Evolutionary conservation across 2,888 invertebrate species (phyloP).

Genomic region (Alloscopus bannaensis): DNA sequence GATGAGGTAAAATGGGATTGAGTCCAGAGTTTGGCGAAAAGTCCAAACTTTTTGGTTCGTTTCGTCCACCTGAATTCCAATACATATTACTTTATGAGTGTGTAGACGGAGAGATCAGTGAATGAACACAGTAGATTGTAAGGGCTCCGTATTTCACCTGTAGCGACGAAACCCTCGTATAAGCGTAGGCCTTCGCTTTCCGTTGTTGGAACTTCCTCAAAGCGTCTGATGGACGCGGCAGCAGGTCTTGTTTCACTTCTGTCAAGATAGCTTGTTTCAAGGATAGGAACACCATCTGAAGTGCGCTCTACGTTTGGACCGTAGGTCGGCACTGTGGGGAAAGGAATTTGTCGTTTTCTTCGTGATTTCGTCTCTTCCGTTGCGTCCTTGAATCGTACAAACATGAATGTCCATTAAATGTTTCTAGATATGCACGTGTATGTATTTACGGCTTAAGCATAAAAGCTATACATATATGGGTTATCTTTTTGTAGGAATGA

Average conservation of each 20-base stretch:
- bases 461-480: no score
- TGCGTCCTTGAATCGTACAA: no score
- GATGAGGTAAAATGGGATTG: constrained; percentile 69
- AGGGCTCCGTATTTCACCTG: constrained; percentile 66
- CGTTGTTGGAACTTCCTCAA: constrained; percentile 53
- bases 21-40: constrained; percentile 37
- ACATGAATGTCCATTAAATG: no score
- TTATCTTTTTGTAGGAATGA: no score
- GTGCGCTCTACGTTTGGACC: constrained; percentile 67
- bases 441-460: no score
- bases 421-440: no score
- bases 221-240: constrained; percentile 34
- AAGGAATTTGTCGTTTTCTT: constrained; percentile 68
- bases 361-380: constrained; percentile 39
- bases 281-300: constrained; percentile 69
- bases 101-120: constrained; percentile 10
- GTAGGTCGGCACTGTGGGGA: constrained; percentile 43
- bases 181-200: constrained; percentile 74
- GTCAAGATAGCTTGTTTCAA: constrained; percentile 68
- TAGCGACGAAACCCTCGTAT: constrained; percentile 73
- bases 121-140: no score
- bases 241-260: constrained; percentile 51
- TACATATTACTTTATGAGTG: background rate
- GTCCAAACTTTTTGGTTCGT: constrained; percentile 71
- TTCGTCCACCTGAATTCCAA: constrained; percentile 71